These are phyloP conservation scores for Sinodicranocentrus sp. DNA, from an alignment of 2,888 invertebrate genomes.

Conservation along the genomic window DNA sequence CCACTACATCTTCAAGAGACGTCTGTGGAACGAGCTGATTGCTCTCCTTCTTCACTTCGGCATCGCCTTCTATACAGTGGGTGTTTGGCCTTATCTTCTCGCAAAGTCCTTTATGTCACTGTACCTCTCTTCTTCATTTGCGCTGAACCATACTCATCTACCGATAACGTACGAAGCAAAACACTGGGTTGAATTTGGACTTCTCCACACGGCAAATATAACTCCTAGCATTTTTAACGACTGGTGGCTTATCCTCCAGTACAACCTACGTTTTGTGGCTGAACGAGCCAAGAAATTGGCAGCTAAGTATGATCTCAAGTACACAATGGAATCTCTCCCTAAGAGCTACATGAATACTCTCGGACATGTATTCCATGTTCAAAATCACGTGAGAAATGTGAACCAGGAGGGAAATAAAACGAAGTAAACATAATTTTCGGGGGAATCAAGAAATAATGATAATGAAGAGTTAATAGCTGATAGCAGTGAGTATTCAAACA, in stretches of 20 bases:
- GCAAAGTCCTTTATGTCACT: constrained; percentile 58
- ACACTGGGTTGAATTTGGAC: constrained; percentile 65
- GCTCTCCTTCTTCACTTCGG: constrained; percentile 49
- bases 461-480: no score
- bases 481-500: no score
- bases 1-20: constrained; percentile 62
- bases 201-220: constrained; percentile 59
- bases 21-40: constrained; percentile 53
- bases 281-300: constrained; percentile 57
- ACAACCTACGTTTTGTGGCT: constrained; percentile 55
- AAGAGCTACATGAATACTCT: constrained; percentile 50
- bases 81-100: constrained; percentile 61
- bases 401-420: constrained; percentile 31
- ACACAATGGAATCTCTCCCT: constrained; percentile 29
- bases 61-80: constrained; percentile 41
- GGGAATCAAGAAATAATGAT: no score
- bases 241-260: constrained; percentile 64
- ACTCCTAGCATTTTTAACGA: constrained; percentile 56
- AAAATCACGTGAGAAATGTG: constrained; percentile 49
- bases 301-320: constrained; percentile 60
- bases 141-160: constrained; percentile 63
- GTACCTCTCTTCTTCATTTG: constrained; percentile 62
- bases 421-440: no score
- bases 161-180: constrained; percentile 59
- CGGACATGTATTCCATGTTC: constrained; percentile 58